phyloP scores from a whole-genome alignment of 2,797 vertebrate genomes.

The Diglossa cyanea region DNA sequence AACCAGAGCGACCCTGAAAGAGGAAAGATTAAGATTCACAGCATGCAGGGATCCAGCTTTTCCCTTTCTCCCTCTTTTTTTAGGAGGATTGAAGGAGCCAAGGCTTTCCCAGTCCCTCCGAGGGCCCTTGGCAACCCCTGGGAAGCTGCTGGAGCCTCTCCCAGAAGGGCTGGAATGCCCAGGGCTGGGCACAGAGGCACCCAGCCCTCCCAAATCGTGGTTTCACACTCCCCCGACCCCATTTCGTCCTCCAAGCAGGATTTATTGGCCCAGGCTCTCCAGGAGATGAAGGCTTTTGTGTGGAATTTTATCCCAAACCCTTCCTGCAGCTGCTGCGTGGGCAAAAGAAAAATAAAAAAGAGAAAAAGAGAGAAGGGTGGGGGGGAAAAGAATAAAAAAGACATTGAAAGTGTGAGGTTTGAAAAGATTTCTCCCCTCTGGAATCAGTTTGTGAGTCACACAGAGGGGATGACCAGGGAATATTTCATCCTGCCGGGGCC shows the following conservation, averaged over 20 bases:
- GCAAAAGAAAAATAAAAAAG: neutral
- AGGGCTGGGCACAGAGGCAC: neutral
- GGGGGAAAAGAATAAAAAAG: neutral
- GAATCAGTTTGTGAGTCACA: neutral
- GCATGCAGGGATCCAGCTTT: neutral
- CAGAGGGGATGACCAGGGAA: neutral
- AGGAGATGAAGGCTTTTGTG: slow-evolving; percentile 51
- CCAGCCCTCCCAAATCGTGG: neutral
- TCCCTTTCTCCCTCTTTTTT: neutral
- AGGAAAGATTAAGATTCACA: slow-evolving; percentile 40
- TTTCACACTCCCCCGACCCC: neutral
- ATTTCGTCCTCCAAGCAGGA: neutral
- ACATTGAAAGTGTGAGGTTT: neutral
- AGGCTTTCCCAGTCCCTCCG: neutral
- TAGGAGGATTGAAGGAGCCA: neutral
- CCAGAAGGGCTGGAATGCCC: neutral
- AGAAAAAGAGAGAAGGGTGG: neutral
- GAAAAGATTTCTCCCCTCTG: neutral
- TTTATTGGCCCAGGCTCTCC: slow-evolving; percentile 28
- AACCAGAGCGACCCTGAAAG: neutral
- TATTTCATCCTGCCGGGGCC: neutral
- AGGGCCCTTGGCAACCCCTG: slow-evolving; percentile 21
- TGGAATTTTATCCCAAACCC: slow-evolving; percentile 40
- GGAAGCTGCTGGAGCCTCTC: neutral
- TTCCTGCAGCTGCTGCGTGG: slow-evolving; percentile 22